A percentile compares a stretch with the other conserved stretches of the same genome.
phyloP scores from a whole-genome alignment of 2,113 vertebrate species.

The Axis porcinus region DNA sequence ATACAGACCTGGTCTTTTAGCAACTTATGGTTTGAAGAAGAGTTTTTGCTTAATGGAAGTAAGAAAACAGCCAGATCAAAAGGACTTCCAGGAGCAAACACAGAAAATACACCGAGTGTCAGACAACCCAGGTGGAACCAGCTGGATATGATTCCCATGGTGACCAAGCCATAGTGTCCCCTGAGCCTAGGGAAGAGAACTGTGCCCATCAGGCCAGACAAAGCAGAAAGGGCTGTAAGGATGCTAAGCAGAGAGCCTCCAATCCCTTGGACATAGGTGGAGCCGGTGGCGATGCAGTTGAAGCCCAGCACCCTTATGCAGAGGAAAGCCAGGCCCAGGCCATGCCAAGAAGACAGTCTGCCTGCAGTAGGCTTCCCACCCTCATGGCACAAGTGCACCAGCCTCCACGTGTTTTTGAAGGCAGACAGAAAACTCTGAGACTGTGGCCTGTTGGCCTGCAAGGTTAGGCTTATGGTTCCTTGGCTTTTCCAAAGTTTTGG shows the following conservation, averaged over 20 bases:
- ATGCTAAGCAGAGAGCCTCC: slow-evolving; percentile 87
- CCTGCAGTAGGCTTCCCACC: slow-evolving; percentile 83
- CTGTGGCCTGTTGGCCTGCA: background rate
- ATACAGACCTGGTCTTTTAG: slow-evolving; percentile 74
- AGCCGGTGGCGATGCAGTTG: slow-evolving; percentile 86
- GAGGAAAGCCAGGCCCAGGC: slow-evolving; percentile 80
- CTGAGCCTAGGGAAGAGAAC: slow-evolving; percentile 84
- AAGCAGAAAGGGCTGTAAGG: slow-evolving; percentile 82
- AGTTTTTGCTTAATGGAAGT: slow-evolving; percentile 69
- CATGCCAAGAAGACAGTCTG: slow-evolving; percentile 81
- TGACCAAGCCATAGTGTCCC: slow-evolving; percentile 81
- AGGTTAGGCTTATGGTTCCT: background rate
- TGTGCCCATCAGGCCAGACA: slow-evolving; percentile 83
- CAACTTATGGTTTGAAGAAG: slow-evolving; percentile 75
- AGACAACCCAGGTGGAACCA: slow-evolving; percentile 84
- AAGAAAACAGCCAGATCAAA: slow-evolving; percentile 81
- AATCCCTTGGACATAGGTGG: slow-evolving; percentile 85
- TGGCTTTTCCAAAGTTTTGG: background rate
- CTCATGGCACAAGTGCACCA: slow-evolving; percentile 78
- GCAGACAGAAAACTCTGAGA: slow-evolving; percentile 69
- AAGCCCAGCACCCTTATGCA: slow-evolving; percentile 87
- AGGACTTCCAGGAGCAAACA: slow-evolving; percentile 86
- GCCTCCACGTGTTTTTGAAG: slow-evolving; percentile 71
- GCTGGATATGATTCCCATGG: slow-evolving; percentile 84
- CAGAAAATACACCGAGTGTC: slow-evolving; percentile 83